phyloP scores from a whole-genome alignment of 2,888 invertebrate species.

The Cremastinae sp. region DNA sequence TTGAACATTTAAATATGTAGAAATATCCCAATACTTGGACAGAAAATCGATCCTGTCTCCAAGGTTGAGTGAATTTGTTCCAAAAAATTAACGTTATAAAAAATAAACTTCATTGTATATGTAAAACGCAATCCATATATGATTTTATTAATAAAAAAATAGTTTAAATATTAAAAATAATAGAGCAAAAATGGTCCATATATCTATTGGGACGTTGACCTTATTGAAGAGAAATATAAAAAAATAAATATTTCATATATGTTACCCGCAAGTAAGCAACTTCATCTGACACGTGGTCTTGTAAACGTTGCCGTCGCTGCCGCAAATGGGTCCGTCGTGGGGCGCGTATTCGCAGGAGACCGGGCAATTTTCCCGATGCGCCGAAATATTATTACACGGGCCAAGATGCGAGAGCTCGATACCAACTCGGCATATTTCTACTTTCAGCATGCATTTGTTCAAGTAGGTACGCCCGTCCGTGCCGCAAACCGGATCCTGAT shows the following conservation, averaged over 20 bases:
- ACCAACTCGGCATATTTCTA: constrained; percentile 82
- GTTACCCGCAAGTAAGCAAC: constrained; percentile 92
- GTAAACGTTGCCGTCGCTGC: constrained; percentile 95
- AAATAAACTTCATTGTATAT: too few species aligned
- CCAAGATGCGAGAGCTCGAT: constrained; percentile 85
- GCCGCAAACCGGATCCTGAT: constrained; percentile 93
- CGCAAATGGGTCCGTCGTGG: constrained; percentile 94
- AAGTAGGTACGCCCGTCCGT: constrained; percentile 93
- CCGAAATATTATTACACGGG: constrained; percentile 87
- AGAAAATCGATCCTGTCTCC: too few species aligned
- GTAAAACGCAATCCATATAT: too few species aligned
- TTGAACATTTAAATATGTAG: too few species aligned
- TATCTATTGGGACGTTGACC: too few species aligned
- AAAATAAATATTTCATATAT: constrained; percentile 12
- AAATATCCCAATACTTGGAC: too few species aligned
- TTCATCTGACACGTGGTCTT: constrained; percentile 97
- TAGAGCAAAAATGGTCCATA: too few species aligned
- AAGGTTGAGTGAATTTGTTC: too few species aligned
- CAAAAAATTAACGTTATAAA: too few species aligned
- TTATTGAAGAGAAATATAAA: background rate
- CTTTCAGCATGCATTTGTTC: constrained; percentile 85
- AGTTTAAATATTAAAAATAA: too few species aligned
- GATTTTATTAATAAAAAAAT: too few species aligned
- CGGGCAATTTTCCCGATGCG: constrained; percentile 94
- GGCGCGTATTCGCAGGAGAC: constrained; percentile 93